Evolutionary conservation across 2,797 vertebrate species (phyloP), one percentile per base, ranked within the genome.

Genomic region (Pantherophis vulpinus): DNA sequence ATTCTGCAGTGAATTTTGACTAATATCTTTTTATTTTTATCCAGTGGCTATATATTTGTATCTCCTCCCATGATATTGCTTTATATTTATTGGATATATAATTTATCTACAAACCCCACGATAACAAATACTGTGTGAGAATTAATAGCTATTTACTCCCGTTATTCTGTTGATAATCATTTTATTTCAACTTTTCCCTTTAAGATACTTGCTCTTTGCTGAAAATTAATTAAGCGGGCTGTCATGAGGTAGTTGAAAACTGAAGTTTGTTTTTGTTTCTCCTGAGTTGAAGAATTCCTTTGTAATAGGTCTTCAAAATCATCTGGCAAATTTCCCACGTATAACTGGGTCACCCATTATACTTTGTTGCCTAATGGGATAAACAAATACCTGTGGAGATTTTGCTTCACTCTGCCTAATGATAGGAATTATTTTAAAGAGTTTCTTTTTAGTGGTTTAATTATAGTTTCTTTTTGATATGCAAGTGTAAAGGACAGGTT

Each of bases 131-230:
- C 3, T 95, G 74, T 79, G 93, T 92, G 60, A 95, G 94, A 90
- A 12, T 94, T 94, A 90, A 63, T 93, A 92, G 59, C 1, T 94
- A 16, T 96, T 96, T 95, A 59, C 94, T 61, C 92, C 93, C 37
- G 83, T 91, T 96, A 95, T 95, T 96, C 92, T 93, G 94, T 59
- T 95, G 95, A 95, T 96, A 96, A 96, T 91, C 89, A 91, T 93
- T 95, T 60, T 95, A 94, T 94, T 93, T 96, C 95, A 95, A 94
- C 8, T 27, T 89, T 95, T 37, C 94, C 92, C 96, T 94, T 92
- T 87, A 91, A 96, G 93, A 91, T 92, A 92, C 90, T 94, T 93
- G 32, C 94, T 96, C 95, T 95, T 96, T 97, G 88, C 87, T 93
- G 92, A 95, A 94, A 95, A 94, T 96, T 95, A 47, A 63, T 83